phyloP scores from a whole-genome alignment of 2,888 invertebrate genomes.

The Drosophila nigritarsus region DNA sequence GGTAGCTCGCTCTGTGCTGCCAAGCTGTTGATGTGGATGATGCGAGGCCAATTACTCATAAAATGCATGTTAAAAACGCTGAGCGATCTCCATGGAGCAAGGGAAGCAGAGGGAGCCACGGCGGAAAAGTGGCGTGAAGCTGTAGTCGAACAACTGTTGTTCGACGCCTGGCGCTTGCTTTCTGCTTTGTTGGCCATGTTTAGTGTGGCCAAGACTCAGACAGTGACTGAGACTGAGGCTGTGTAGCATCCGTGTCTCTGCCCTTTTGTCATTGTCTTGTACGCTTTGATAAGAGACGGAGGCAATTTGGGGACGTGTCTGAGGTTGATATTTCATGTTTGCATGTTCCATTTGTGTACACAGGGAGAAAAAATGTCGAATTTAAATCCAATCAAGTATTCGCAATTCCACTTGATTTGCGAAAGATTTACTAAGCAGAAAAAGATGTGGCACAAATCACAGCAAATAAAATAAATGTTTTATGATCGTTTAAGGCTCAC shows the following conservation, averaged over 20 bases:
- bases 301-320: constrained; percentile 73
- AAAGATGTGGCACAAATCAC: not conserved
- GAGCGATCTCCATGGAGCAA: constrained; percentile 26
- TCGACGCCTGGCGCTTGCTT: constrained; percentile 65
- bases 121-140: constrained; percentile 13
- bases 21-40: constrained; percentile 66
- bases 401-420: not conserved
- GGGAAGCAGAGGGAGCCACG: not conserved
- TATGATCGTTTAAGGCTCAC: not conserved
- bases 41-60: constrained; percentile 79
- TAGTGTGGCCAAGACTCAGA: constrained; percentile 15
- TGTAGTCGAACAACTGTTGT: constrained; percentile 74
- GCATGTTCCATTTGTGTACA: constrained; percentile 58
- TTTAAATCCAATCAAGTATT: not conserved
- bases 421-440: not conserved
- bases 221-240: not conserved
- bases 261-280: constrained; percentile 83
- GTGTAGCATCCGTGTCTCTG: constrained; percentile 57
- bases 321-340: constrained; percentile 72
- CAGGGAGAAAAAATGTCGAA: constrained; percentile 2
- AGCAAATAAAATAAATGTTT: not conserved
- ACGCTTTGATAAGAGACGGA: constrained; percentile 70
- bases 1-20: constrained; percentile 32
- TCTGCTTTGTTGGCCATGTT: constrained; percentile 40
- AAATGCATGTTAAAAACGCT: constrained; percentile 78